These are phyloP conservation scores for Zonotrichia albicollis DNA, from an alignment of 2,797 vertebrate species.

Conservation along the genomic window DNA sequence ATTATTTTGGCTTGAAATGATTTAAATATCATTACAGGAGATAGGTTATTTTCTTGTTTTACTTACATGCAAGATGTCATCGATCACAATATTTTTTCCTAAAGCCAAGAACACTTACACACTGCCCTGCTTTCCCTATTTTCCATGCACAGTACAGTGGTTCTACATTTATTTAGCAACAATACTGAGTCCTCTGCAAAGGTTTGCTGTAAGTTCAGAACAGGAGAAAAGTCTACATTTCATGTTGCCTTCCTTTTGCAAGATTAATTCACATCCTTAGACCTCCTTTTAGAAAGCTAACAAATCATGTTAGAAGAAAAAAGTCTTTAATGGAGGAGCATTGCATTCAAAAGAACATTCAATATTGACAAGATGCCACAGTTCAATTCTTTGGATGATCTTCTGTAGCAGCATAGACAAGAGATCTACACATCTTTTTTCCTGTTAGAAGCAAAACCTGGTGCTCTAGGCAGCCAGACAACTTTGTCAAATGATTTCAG, in stretches of 20 bases:
- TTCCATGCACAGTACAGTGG: not conserved
- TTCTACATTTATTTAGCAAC: not conserved
- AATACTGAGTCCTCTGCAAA: not conserved
- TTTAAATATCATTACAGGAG: not conserved
- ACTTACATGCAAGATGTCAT: not conserved
- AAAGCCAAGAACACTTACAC: not conserved
- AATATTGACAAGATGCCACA: not conserved
- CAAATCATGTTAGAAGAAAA: not conserved
- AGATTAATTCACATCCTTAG: slow-evolving; percentile 45
- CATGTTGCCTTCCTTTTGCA: slow-evolving; percentile 52
- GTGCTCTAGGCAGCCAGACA: not conserved
- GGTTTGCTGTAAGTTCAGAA: not conserved
- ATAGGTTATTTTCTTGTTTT: not conserved
- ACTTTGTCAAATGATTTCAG: not conserved
- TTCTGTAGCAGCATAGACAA: not conserved
- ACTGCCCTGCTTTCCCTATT: not conserved
- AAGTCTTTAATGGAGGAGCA: not conserved
- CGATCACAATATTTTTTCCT: not conserved
- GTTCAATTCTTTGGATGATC: not conserved
- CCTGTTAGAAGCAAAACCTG: not conserved
- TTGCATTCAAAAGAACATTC: not conserved
- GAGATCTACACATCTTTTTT: not conserved
- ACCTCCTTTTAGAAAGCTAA: slow-evolving; percentile 35
- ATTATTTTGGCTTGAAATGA: not conserved
- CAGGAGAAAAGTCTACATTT: slow-evolving; percentile 28